Evolutionary conservation across 1,140 invertebrate species (phyloP).

Genomic region (Tetranychus cinnabarinus): DNA sequence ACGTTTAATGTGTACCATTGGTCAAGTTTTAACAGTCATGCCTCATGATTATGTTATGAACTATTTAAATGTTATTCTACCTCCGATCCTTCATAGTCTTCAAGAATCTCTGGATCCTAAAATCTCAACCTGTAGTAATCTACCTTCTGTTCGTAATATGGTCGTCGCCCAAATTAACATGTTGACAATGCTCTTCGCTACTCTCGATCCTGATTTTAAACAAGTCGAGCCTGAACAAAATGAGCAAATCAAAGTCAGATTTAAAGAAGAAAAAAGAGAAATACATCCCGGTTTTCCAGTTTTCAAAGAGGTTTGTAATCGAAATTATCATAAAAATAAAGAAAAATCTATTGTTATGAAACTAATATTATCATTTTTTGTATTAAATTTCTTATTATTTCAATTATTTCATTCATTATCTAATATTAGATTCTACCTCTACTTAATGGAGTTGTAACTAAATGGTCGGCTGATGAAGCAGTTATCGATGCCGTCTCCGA

Average conservation of each 20-base stretch:
- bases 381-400: not conserved
- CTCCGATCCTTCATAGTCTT: conserved; percentile 37
- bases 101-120: not conserved
- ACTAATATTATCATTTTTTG: not conserved
- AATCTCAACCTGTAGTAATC: not conserved
- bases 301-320: conserved; percentile 5
- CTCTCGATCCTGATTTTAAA: conserved; percentile 27
- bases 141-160: not conserved
- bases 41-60: conserved; percentile 34
- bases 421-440: conserved; percentile 4
- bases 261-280: not conserved
- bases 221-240: conserved; percentile 13
- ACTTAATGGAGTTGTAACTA: not conserved
- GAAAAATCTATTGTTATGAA: not conserved
- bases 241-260: not conserved
- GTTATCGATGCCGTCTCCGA: conserved; percentile 34
- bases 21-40: conserved; percentile 41
- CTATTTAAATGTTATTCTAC: conserved; percentile 40
- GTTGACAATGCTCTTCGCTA: conserved; percentile 39
- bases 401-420: not conserved
- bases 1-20: conserved; percentile 48
- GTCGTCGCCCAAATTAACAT: conserved; percentile 36
- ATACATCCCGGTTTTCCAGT: conserved; percentile 4
- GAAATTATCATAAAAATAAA: not conserved
- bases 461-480: conserved; percentile 6